Evolutionary conservation across 2,797 vertebrate species (phyloP), one percentile per base, ranked within the genome.

Genomic region (Coreius guichenoti): DNA sequence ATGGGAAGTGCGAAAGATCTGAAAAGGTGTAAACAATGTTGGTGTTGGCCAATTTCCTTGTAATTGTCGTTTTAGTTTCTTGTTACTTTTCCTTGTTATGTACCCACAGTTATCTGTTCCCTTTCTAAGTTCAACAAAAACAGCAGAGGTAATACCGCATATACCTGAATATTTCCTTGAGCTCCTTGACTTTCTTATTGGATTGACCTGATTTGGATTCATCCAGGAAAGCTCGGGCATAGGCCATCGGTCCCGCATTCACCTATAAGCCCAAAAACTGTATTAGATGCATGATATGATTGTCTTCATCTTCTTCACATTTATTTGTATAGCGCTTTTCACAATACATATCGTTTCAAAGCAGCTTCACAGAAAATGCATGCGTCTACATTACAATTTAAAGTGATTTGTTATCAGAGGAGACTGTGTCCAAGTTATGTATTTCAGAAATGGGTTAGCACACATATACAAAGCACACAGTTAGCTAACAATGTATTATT

Each of bases 181-280:
- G 94, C 12, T 98, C 98, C 88, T 96, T 98, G 19, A 96, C 95
- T 93, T 99, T 99, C 92, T 98, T 98, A 84, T 81, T 90, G 58
- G 96, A 95, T 89, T 97, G 97, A 93, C 88, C 94, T 58, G 95
- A 92, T 90, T 96, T 97, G 70, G 93, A 95, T 81, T 98, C 97
- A 87, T 97, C 96, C 58, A 99, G 94, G 93, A 99, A 99, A 47
- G 97, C 97, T 90, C 97, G 95, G 43, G 98, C 98, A 7, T 99
- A 99, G 1, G 98, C 98, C 94, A 99, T 95, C 0, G 98, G 98
- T 29, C 98, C 98, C 12, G 98, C 98, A 70, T 99, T 99, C 87
- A 99, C 98, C 98, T 99, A 92, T 31, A 88, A 86, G 19, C 14
- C 16, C 67, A 67, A 77, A 86, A 80, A 72, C 45, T 3, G 19